These are phyloP conservation scores for Pachliopta kotzebuea DNA, from an alignment of 2,888 invertebrate genomes.

Conservation along the genomic window DNA sequence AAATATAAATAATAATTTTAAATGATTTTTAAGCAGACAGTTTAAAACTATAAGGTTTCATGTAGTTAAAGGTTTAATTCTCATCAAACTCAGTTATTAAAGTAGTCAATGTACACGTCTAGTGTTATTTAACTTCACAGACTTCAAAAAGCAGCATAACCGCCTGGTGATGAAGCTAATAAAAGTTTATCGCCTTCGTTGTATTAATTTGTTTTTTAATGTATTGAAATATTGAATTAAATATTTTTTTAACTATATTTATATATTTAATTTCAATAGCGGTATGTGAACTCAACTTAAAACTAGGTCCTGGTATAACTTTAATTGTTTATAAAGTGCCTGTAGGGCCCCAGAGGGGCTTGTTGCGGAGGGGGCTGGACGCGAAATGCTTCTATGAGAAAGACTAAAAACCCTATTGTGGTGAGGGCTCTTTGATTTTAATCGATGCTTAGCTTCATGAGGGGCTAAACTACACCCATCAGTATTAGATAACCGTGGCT, in stretches of 20 bases:
- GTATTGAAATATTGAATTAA: neutral
- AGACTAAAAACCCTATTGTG: slow-evolving; percentile 34
- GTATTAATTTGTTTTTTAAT: too few relatives aligned
- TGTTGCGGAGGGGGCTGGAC: slow-evolving; percentile 36
- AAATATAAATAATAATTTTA: too few relatives aligned
- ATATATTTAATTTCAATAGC: slow-evolving; percentile 10
- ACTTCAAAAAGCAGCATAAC: too few relatives aligned
- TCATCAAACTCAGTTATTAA: too few relatives aligned
- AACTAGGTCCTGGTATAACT: slow-evolving; percentile 56
- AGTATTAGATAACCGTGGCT: neutral
- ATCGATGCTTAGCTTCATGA: slow-evolving; percentile 34
- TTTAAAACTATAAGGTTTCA: too few relatives aligned
- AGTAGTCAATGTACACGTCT: too few relatives aligned
- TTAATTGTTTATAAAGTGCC: slow-evolving; percentile 74
- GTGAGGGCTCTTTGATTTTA: slow-evolving; percentile 43
- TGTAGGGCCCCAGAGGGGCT: slow-evolving; percentile 44
- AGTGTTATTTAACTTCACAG: too few relatives aligned
- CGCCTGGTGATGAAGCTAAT: too few relatives aligned
- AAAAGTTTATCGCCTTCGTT: too few relatives aligned
- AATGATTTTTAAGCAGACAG: too few relatives aligned
- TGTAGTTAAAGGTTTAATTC: too few relatives aligned
- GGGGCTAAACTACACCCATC: slow-evolving; percentile 9
- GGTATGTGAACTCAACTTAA: slow-evolving; percentile 45
- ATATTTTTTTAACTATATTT: too few relatives aligned
- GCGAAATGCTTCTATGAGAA: slow-evolving; percentile 42